Evolutionary conservation across 2,113 vertebrate species (phyloP), one percentile per base, ranked within the genome.

Genomic region (Zapornia atra): DNA sequence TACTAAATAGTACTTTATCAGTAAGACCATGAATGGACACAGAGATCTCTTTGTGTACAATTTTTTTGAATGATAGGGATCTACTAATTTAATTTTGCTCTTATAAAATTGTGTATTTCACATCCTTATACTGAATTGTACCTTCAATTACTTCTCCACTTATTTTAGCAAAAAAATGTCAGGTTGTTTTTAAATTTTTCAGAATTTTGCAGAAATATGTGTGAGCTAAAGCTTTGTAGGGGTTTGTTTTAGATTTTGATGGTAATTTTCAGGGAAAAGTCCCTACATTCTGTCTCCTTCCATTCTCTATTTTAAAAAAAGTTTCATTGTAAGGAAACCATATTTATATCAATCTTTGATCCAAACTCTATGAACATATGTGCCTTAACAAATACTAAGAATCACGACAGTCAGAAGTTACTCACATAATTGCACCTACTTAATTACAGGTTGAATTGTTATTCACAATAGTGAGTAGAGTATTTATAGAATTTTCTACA

Each of bases 261-360:
- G 12, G 25, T 66, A 8, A 19, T 53, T 93, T 76, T 66, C 17
- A 42, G 51, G 12, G 57, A 68, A 54, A 40, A 65, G 21, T 54
- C 25, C 8, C 19, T n/a, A 20, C 0, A 0, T 73, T 90, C n/a
- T 34, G 11, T 24, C 2, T 42, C 19, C 19, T 4, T 7, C 9
- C 4, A 5, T 25, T 21, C 24, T 25, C 13, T 13, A 46, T 46
- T 46, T 46, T 46, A 9, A 46, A 46, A 46, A 46, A 19, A 46
- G 17, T 51, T 63, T 36, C 11, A 56, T 68, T 88, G 24, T 48
- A 51, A 85, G 57, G 46, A 50, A 81, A 40, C 4, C 4, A 18
- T 57, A 24, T 73, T 42, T 80, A 44, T 4, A 82, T 29, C 2
- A 38, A 17, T 59, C 8, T 73, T 90, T 83, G 24, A 44, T 76